Evolutionary conservation across 2,888 invertebrate species (phyloP), one percentile per base, ranked within the genome.

Genomic region (Caenorhabditis drosophilae): DNA sequence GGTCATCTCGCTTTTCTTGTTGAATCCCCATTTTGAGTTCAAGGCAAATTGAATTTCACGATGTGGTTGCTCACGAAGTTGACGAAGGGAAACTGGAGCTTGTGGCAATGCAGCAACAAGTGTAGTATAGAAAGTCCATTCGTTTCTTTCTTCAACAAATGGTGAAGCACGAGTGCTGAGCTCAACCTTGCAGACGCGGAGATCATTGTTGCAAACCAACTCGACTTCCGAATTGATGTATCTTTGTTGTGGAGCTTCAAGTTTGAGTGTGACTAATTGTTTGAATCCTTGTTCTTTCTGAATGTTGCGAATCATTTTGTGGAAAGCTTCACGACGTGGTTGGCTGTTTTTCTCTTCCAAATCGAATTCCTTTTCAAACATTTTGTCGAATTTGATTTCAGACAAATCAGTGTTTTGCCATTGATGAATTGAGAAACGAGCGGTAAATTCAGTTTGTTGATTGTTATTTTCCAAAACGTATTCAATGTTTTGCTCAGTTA

Each of bases 401-500:
- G 54, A 57, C 34, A 59, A 53, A 25, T 44, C 22, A 35, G 50
- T 36, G 46, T 42, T 41, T 23, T 62, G 41, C 20, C 53, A 34
- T 25, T 38, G 23, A 27, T 40, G 45, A 25, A 60, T 27, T 25
- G 31, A 45, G 22, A 70, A 18, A 45, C 52, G 61, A 38, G 53
- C 41, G 11, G 27, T 4, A 34, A 55, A 62, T 11, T 59, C 67
- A 41, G 46, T 53, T 48, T 59, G 57, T 20, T 45, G 49, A 41
- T 51, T 47, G 26, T 51, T 50, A 50, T 56, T 68, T 35, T 57
- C 55, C 35, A 68, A 40, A 23, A 45, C 50, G 20, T 72, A 44
- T 45, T 71, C 69, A 42, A 79, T 26, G 41, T 73, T 55, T 57
- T 78, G 79, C 50, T 78, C 78, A n/a, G 60, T 59, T 44, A 60